Conservation (phyloP, 2,797 vertebrate genomes). For the Cossypha niveicapilla region DNA sequence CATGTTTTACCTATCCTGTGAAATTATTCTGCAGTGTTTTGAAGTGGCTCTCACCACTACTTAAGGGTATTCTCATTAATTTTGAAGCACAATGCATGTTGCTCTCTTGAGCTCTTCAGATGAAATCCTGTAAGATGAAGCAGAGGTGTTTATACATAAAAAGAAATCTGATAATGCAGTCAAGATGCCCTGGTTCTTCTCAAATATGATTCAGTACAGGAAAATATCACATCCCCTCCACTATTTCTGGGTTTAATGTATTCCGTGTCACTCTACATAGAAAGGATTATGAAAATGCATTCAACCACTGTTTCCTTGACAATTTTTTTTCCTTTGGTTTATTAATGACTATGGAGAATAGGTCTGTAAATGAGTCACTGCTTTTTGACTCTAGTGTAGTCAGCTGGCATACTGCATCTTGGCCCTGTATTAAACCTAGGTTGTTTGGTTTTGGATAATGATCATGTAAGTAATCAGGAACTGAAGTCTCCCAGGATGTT, state of each 20-base stretch:
- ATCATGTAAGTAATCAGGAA: slow-evolving; percentile 30
- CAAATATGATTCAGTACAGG: slow-evolving; percentile 10
- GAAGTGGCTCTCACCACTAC: slow-evolving; percentile 18
- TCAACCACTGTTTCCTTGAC: slow-evolving; percentile 33
- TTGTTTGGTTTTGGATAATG: background rate
- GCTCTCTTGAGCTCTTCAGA: slow-evolving; percentile 24
- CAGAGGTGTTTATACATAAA: background rate
- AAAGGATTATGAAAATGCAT: slow-evolving; percentile 48
- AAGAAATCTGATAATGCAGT: slow-evolving; percentile 23
- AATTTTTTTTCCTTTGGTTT: slow-evolving; percentile 13
- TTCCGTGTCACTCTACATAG: background rate
- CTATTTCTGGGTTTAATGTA: slow-evolving; percentile 35
- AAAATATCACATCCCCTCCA: slow-evolving; percentile 27
- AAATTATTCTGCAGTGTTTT: slow-evolving; percentile 23
- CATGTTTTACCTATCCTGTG: background rate
- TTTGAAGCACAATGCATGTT: background rate
- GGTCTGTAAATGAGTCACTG: slow-evolving; percentile 21
- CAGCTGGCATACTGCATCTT: background rate
- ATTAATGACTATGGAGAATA: slow-evolving; percentile 21
- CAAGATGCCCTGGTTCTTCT: slow-evolving; percentile 35
- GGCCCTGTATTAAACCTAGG: background rate
- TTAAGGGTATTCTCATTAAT: slow-evolving; percentile 11
- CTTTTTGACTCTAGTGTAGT: background rate
- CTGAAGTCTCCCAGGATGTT: background rate
- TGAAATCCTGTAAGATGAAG: background rate